phyloP scores from a whole-genome alignment of 1,140 invertebrate genomes.

The Anastrepha ludens region DNA sequence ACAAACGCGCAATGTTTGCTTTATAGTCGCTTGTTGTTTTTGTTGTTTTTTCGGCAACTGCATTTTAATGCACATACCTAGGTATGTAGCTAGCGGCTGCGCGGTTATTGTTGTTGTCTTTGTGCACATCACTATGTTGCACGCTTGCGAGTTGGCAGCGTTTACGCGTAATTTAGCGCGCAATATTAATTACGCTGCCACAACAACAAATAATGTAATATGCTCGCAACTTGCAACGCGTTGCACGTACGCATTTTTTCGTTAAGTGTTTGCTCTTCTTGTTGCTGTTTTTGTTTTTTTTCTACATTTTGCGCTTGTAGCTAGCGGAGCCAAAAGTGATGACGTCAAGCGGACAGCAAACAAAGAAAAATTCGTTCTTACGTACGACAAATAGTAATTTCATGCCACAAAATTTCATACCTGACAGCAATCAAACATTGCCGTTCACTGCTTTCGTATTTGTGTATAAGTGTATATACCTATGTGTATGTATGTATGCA shows the following conservation, averaged over 20 bases:
- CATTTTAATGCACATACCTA: background rate
- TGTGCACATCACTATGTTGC: background rate
- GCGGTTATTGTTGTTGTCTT: background rate
- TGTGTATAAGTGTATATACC: background rate
- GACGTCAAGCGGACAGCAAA: background rate
- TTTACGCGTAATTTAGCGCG: conserved; percentile 51
- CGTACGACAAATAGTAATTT: conserved; percentile 1
- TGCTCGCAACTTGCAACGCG: background rate
- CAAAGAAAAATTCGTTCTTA: background rate
- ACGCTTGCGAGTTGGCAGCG: conserved; percentile 13
- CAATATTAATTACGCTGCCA: conserved; percentile 25
- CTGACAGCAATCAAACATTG: conserved; percentile 11
- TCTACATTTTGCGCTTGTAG: too few species aligned
- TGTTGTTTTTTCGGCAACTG: conserved; percentile 9
- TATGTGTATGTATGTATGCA: too few species aligned
- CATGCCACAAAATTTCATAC: conserved; percentile 31
- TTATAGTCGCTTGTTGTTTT: background rate
- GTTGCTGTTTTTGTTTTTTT: background rate
- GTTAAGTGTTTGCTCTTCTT: background rate
- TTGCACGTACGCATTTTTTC: conserved; percentile 24
- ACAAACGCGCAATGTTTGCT: background rate
- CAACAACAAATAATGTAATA: background rate
- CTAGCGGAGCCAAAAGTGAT: too few species aligned
- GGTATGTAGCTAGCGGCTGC: background rate
- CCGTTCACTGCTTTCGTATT: background rate